phyloP scores from a whole-genome alignment of 2,888 invertebrate species.

The Drosophila subquinaria region DNA sequence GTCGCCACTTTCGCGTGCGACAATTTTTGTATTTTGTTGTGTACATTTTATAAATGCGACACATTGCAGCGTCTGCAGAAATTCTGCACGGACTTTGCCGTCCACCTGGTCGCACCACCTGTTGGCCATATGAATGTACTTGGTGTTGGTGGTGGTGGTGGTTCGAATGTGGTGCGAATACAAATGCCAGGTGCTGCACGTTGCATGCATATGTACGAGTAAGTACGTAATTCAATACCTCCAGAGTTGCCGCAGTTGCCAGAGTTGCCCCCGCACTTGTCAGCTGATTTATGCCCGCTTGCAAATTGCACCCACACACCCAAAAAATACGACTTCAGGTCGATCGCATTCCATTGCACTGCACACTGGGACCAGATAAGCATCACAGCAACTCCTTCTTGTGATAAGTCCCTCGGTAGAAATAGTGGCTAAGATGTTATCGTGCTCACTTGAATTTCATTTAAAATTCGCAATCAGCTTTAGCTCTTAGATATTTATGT shows the following conservation, averaged over 20 bases:
- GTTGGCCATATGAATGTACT: conserved; percentile 15
- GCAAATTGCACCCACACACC: conserved; percentile 73
- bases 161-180: conserved; percentile 34
- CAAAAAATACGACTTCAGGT: conserved; percentile 50
- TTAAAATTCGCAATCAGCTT: background rate
- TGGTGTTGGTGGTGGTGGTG: conserved; percentile 5
- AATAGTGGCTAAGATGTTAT: background rate
- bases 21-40: conserved; percentile 43
- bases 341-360: conserved; percentile 68
- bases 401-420: background rate
- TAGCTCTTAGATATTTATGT: background rate
- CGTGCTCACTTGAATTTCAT: background rate
- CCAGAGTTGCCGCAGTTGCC: conserved; percentile 24
- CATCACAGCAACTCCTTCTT: conserved; percentile 20
- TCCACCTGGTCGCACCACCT: conserved; percentile 41
- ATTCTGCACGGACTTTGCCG: conserved; percentile 29
- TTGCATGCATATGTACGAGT: conserved; percentile 41
- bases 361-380: conserved; percentile 56
- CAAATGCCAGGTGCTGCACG: conserved; percentile 45
- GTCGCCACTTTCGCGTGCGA: conserved; percentile 74
- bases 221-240: conserved; percentile 71
- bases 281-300: conserved; percentile 74
- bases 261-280: conserved; percentile 77
- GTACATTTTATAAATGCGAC: conserved; percentile 67
- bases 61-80: conserved; percentile 80